Evolutionary conservation across 2,888 invertebrate species (phyloP).

Genomic region (Hylaea fasciaria): DNA sequence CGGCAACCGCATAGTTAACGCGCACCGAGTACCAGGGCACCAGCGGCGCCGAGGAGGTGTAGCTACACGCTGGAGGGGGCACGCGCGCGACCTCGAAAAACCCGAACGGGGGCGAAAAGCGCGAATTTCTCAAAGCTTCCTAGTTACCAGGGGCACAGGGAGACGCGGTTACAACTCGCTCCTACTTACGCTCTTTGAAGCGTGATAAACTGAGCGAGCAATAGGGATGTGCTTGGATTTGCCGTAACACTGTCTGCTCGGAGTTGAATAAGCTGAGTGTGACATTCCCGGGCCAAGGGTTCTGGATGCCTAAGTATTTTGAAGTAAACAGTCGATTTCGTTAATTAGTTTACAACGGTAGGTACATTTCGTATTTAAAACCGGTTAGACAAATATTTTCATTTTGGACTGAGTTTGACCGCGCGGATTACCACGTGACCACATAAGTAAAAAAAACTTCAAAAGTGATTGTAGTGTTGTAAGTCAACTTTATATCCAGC

Average conservation of each 20-base stretch:
- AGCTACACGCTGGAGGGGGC: constrained; percentile 61
- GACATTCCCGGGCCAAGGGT: too few relatives aligned
- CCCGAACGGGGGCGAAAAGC: constrained; percentile 75
- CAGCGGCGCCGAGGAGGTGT: constrained; percentile 50
- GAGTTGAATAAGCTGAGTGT: too few relatives aligned
- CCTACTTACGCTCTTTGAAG: constrained; percentile 78
- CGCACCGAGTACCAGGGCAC: constrained; percentile 50
- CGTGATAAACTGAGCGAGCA: constrained; percentile 75
- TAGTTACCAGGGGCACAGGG: constrained; percentile 69
- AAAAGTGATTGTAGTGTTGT: too few relatives aligned
- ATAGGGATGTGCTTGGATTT: constrained; percentile 12
- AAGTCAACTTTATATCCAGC: too few relatives aligned
- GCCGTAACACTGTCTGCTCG: constrained; percentile 4
- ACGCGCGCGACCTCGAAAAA: constrained; percentile 77
- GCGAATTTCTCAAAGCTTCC: constrained; percentile 82
- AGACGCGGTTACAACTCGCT: constrained; percentile 72
- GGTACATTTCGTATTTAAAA: too few relatives aligned
- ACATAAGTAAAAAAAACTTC: too few relatives aligned
- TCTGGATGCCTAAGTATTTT: too few relatives aligned
- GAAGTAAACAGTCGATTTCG: too few relatives aligned
- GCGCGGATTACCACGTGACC: too few relatives aligned
- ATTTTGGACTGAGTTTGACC: too few relatives aligned
- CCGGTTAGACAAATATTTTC: too few relatives aligned
- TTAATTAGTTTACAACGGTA: too few relatives aligned
- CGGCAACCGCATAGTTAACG: constrained; percentile 64